Evolutionary conservation across 2,888 invertebrate species (phyloP).

Genomic region (Tineola bisselliella): DNA sequence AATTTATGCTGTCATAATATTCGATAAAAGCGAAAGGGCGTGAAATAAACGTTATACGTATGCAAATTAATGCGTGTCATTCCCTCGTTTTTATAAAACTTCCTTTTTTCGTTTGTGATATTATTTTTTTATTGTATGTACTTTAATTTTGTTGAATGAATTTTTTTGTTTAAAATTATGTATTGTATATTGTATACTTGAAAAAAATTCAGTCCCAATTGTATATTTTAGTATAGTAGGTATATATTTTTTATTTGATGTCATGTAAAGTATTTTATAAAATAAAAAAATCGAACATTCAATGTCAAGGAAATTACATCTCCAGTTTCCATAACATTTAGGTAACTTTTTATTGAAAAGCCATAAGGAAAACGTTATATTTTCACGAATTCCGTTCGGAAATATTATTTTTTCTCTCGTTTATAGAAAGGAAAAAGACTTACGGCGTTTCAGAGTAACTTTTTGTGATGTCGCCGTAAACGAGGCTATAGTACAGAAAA

Average conservation of each 20-base stretch:
- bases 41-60: conserved; percentile 3
- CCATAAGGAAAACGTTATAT: not conserved
- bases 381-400: conserved; percentile 4
- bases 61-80: conserved; percentile 6
- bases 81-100: not conserved
- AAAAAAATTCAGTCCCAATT: too few relatives aligned
- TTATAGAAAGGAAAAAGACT: conserved; percentile 5
- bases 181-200: too few relatives aligned
- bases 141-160: not conserved
- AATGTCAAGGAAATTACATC: not conserved
- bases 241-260: too few relatives aligned
- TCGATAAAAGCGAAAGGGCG: not conserved
- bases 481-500: conserved; percentile 8
- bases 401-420: not conserved
- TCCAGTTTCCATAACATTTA: not conserved
- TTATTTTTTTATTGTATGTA: not conserved
- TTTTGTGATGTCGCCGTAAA: conserved; percentile 9
- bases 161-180: too few relatives aligned
- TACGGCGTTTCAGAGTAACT: conserved; percentile 8
- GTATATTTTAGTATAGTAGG: too few relatives aligned
- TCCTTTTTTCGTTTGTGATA: not conserved
- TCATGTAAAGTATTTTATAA: too few relatives aligned
- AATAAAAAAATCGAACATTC: too few relatives aligned
- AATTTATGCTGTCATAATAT: not conserved
- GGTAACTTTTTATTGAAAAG: not conserved